Base-by-base conservation (phyloP, 2,888 invertebrate genomes). In the Cryptophagus acutangulus region DNA sequence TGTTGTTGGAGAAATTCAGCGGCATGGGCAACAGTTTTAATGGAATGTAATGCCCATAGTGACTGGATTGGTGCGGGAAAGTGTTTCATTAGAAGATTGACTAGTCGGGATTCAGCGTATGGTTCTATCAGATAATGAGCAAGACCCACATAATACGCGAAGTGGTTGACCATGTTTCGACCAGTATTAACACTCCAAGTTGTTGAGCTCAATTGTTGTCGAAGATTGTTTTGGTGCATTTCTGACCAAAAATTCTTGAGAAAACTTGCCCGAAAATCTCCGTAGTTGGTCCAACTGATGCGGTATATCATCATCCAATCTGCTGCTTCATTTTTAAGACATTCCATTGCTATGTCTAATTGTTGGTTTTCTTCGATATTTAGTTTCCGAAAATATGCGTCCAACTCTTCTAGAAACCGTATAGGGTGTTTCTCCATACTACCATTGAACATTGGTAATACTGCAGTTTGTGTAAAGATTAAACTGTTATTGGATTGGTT, bases 61-160 rank as follows among this genome's bases (percentile, higher is more conserved):
- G 43, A 43, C 20, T 36, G 43, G 4, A 43, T 28, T 13, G 31
- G 17, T 1, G 35, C 25, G 16, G 43, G 40, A 16, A 43, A 43
- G 14, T 43, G 43, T 12, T 24, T 20, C 36, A 43, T 43, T 3
- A 43, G 8, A 14, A 40, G 33, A 1, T 26, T 17, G 5, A 33
- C 33, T 3, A 43, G 17, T 2, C 10, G 17, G 8, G 16, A 12
- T 33, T 36, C 40, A 1, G 37, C 17, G 6, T 29, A 33, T 2
- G 42, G 33, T 2, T 34, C 20, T 2, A 38, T 42, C 2, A 42
- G 34, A 10, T 25, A 3, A 6, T 34, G 30, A 12, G 42, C 33
- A 18, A 38, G 15, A 2, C 38, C 33, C 9, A 34, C 18, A 17
- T 20, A 33, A 8, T 39, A 15, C 9, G 38, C 38, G 26, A 42